phyloP scores from a whole-genome alignment of 2,797 vertebrate species.

The Glossophaga mutica region DNA sequence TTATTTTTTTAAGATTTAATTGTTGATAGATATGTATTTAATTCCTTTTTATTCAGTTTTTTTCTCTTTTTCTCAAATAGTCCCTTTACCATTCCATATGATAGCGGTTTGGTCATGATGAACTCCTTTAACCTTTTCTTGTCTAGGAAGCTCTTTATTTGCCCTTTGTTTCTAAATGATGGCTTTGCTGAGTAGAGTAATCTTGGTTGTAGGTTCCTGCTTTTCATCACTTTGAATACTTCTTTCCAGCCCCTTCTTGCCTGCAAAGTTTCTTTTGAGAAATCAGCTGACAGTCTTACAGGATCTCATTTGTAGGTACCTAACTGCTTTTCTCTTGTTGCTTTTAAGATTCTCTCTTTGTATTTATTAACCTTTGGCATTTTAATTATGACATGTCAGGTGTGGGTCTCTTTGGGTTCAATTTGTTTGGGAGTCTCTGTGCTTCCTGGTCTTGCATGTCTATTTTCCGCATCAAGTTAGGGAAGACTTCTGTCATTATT shows the following conservation, averaged over 20 bases:
- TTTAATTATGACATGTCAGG: too few species aligned
- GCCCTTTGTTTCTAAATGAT: neutral
- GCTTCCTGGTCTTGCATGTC: too few species aligned
- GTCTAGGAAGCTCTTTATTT: neutral
- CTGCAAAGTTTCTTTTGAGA: too few species aligned
- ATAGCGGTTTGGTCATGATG: neutral
- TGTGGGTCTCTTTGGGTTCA: too few species aligned
- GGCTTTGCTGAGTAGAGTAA: neutral
- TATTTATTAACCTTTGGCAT: too few species aligned
- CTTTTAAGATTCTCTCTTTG: too few species aligned
- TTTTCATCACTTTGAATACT: neutral
- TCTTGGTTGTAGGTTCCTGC: neutral
- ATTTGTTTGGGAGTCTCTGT: too few species aligned
- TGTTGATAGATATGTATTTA: neutral
- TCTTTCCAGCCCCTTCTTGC: neutral
- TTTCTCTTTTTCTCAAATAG: neutral
- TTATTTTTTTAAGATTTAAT: neutral
- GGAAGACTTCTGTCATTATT: too few species aligned
- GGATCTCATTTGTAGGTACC: too few species aligned
- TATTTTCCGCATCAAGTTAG: too few species aligned
- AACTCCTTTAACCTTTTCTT: neutral
- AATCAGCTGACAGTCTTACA: too few species aligned
- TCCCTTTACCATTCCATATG: neutral
- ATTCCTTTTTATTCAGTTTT: neutral
- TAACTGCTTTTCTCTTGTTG: too few species aligned